Evolutionary conservation across 2,113 vertebrate genomes (phyloP).

Genomic region (Lathamus discolor): DNA sequence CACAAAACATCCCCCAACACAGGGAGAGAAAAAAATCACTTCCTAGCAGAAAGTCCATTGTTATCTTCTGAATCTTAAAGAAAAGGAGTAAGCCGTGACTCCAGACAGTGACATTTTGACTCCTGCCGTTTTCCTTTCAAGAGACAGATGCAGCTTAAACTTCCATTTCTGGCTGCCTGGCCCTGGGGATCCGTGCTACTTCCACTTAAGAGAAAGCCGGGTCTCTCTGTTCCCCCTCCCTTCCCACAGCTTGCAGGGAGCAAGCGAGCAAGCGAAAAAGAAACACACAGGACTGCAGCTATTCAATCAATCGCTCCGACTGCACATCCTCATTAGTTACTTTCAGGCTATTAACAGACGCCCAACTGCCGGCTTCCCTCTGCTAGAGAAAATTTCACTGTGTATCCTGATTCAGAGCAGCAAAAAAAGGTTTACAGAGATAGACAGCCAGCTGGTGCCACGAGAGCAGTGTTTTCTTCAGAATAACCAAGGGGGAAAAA

Average conservation of each 20-base stretch:
- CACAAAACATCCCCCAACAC: constrained; percentile 64
- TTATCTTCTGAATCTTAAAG: constrained; percentile 69
- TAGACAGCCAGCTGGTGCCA: constrained; percentile 59
- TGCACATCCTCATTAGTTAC: constrained; percentile 86
- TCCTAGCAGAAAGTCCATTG: constrained; percentile 74
- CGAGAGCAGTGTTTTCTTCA: constrained; percentile 52
- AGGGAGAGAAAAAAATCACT: constrained; percentile 60
- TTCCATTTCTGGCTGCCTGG: constrained; percentile 69
- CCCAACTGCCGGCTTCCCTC: constrained; percentile 60
- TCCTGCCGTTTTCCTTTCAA: constrained; percentile 61
- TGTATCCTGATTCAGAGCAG: constrained; percentile 47
- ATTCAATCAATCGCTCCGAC: constrained; percentile 87
- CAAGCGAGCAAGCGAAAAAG: constrained; percentile 44
- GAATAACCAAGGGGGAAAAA: background rate
- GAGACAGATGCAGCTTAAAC: constrained; percentile 67
- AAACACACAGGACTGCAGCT: constrained; percentile 82
- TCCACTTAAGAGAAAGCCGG: constrained; percentile 63
- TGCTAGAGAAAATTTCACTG: constrained; percentile 53
- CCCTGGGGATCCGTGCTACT: constrained; percentile 76
- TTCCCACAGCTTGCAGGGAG: constrained; percentile 64
- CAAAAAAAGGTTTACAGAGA: constrained; percentile 46
- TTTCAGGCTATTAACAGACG: constrained; percentile 79
- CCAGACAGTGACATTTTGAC: constrained; percentile 70
- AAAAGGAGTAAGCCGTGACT: constrained; percentile 54
- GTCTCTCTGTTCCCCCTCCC: constrained; percentile 63